Evolutionary conservation across 2,888 invertebrate genomes (phyloP), one percentile per base, ranked within the genome.

Genomic region (Dolichomitus sp.): DNA sequence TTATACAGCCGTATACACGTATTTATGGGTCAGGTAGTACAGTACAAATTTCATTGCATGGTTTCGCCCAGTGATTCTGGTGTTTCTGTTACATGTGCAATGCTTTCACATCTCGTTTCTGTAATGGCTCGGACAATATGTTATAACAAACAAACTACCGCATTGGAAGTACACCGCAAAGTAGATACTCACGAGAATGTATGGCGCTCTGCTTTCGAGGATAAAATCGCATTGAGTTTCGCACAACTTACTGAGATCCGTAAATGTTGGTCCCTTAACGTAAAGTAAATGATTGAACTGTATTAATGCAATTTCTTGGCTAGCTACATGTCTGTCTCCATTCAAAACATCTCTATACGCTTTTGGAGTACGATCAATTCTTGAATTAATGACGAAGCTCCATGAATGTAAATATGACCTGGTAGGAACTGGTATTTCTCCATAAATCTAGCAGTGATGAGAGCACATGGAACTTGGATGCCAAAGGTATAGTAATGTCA

Each of bases 401-500:
- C 57, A 40, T 68, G 68, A 37, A 54, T 45, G 27, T 30, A 37
- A 27, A 54, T 33, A 17, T 27, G 42, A 17, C 40, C 0, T 30
- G 27, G 40, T 11, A 23, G 68, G 23, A 52, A 52, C 33, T 5
- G 52, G 52, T 27, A n/a, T 54, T 40, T 54, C 54, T 40, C 37
- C 23, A 17, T 17, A 42, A 19, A 30, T 37, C 17, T 27, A 74
- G 63, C 70, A 54, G 50, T 75, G 48, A 59, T 57, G 66, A 23
- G 70, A 27, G 6, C 59, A 57, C 40, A 69, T 48, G 57, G 57
- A 66, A 80, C 65, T 76, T 57, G 81, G 63, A 61, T 80, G 85
- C 73, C 81, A 42, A 65, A 83, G 89, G 88, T 87, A 89, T 90
- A 89, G 91, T 90, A 88, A 89, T 84, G 87, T 87, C 89, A 89